phyloP scores from a whole-genome alignment of 2,113 vertebrate species.

The Centropus unirufus region DNA sequence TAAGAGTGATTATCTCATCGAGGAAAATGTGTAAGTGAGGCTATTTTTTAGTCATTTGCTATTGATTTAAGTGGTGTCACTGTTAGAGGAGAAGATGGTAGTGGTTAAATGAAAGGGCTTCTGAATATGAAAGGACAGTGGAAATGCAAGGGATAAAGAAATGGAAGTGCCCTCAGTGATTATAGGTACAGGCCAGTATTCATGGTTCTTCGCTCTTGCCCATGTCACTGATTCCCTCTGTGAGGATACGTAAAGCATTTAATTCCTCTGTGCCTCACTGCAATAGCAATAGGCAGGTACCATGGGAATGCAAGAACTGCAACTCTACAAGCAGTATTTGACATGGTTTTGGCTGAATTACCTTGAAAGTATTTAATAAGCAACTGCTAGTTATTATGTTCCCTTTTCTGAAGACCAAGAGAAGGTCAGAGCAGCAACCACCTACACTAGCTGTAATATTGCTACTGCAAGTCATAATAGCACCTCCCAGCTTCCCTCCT shows the following conservation, averaged over 20 bases:
- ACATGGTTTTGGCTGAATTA: neutral
- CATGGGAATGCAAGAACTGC: neutral
- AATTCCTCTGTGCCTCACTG: neutral
- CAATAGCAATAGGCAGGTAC: neutral
- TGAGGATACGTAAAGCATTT: neutral
- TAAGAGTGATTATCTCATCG: conserved; percentile 1
- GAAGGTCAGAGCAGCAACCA: neutral
- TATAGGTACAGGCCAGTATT: neutral
- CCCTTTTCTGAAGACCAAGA: neutral
- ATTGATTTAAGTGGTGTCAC: neutral
- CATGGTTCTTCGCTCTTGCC: neutral
- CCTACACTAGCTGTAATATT: neutral
- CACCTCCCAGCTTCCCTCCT: neutral
- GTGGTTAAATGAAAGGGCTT: neutral
- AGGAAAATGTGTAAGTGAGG: neutral
- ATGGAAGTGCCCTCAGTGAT: neutral
- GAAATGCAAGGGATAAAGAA: neutral
- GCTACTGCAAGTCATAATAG: neutral
- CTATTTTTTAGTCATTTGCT: neutral
- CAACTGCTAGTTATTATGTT: neutral
- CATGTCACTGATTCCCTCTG: neutral
- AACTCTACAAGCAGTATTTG: accelerated
- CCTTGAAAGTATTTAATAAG: neutral
- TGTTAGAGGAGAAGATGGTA: neutral
- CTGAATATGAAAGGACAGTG: neutral